These are phyloP conservation scores for Spodoptera picta DNA, from an alignment of 2,888 invertebrate genomes.

Conservation along the genomic window DNA sequence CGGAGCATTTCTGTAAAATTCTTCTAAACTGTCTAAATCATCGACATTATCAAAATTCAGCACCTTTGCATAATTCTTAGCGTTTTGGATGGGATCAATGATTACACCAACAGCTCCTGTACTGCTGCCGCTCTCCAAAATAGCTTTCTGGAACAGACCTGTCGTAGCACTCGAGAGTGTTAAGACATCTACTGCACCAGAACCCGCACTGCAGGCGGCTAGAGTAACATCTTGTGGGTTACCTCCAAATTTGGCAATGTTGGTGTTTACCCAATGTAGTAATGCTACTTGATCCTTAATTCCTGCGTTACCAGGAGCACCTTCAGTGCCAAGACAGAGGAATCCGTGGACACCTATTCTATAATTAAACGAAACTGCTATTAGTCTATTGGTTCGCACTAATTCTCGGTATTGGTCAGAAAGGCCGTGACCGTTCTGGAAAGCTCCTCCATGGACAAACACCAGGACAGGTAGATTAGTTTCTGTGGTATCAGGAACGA, in stretches of 20 bases:
- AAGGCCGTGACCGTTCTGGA: constrained; percentile 70
- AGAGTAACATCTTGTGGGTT: constrained; percentile 74
- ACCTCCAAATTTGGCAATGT: constrained; percentile 74
- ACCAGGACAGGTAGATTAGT: constrained; percentile 75
- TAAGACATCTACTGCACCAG: constrained; percentile 67
- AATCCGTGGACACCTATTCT: constrained; percentile 70
- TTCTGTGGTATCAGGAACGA: constrained; percentile 66
- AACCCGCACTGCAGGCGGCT: constrained; percentile 71
- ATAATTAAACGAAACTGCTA: constrained; percentile 71
- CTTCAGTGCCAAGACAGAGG: constrained; percentile 72
- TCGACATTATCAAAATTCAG: constrained; percentile 62
- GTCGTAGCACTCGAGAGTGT: constrained; percentile 66
- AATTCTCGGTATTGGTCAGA: constrained; percentile 58
- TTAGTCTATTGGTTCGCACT: constrained; percentile 61
- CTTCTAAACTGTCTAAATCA: constrained; percentile 64
- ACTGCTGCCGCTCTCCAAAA: constrained; percentile 68
- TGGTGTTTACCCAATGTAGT: constrained; percentile 68
- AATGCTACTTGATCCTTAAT: constrained; percentile 76
- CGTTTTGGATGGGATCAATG: constrained; percentile 66
- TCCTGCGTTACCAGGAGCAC: constrained; percentile 74
- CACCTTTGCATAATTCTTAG: constrained; percentile 64
- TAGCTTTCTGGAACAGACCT: constrained; percentile 71
- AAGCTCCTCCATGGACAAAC: constrained; percentile 80
- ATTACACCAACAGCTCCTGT: constrained; percentile 63
- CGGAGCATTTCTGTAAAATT: constrained; percentile 67